These are phyloP conservation scores for Scatophagus argus DNA, from an alignment of 2,113 vertebrate genomes.

Conservation along the genomic window DNA sequence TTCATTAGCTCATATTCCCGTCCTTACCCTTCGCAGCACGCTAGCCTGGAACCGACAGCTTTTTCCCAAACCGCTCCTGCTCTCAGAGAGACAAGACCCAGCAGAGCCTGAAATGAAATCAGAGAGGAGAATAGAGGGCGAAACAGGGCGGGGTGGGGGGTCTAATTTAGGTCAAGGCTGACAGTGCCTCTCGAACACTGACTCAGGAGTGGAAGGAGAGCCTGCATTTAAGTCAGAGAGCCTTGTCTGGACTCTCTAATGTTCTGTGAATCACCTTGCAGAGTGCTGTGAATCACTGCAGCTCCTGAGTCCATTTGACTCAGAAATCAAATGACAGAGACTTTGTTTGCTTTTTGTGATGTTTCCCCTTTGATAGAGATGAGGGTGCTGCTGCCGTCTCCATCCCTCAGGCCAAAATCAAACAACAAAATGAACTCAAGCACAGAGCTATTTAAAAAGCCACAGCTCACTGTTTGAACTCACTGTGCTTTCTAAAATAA, in stretches of 20 bases:
- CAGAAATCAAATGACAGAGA: conserved; percentile 43
- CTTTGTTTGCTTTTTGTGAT: conserved; percentile 37
- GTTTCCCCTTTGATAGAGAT: conserved; percentile 32
- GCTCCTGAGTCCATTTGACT: conserved; percentile 47
- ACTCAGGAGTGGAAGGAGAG: conserved; percentile 27
- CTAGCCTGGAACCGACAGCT: conserved; percentile 57
- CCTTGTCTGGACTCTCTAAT: conserved; percentile 19
- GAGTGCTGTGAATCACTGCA: conserved; percentile 38
- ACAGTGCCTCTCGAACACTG: conserved; percentile 47
- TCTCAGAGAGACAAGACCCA: conserved; percentile 55
- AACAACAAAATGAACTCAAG: conserved; percentile 28
- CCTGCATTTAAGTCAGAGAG: conserved; percentile 39
- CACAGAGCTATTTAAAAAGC: conserved; percentile 17
- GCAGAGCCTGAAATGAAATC: conserved; percentile 62
- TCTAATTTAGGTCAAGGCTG: conserved; percentile 71
- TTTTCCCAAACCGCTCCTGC: conserved; percentile 46
- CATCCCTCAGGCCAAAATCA: conserved; percentile 28
- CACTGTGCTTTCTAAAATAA: background rate
- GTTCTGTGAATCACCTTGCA: conserved; percentile 53
- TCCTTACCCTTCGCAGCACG: conserved; percentile 46
- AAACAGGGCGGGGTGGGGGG: conserved; percentile 2
- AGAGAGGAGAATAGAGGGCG: conserved; percentile 36
- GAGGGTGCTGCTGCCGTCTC: conserved; percentile 9
- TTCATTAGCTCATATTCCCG: conserved; percentile 67
- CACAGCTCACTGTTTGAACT: background rate